Evolutionary conservation across 2,113 vertebrate species (phyloP).

Genomic region (Coryphaenoides rupestris): DNA sequence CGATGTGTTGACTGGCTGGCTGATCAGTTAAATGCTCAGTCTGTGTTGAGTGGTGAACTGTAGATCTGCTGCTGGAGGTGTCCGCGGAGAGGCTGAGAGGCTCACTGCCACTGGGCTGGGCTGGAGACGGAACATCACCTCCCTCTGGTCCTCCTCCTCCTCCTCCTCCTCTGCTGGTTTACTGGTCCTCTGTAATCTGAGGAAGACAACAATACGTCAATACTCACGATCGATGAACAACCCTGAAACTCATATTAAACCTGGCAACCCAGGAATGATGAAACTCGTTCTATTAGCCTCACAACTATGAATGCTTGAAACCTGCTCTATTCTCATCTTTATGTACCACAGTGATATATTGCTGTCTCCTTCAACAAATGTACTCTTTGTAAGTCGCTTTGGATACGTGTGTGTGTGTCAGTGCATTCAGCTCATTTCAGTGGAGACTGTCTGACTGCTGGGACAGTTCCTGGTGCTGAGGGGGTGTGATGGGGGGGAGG

Average conservation of each 20-base stretch:
- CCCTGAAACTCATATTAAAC: no score
- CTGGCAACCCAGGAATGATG: no score
- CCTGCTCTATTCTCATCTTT: no score
- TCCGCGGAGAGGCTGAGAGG: conserved; percentile 2
- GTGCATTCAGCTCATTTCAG: neutral
- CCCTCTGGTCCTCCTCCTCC: conserved; percentile 34
- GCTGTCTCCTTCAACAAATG: no score
- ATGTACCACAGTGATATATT: no score
- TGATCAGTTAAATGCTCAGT: no score
- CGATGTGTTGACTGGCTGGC: no score
- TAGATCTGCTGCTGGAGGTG: neutral
- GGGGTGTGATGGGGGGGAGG: conserved; percentile 12
- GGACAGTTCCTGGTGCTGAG: neutral
- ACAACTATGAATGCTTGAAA: no score
- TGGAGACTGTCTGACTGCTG: neutral
- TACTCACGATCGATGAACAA: neutral
- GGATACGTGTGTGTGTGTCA: neutral
- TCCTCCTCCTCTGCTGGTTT: conserved; percentile 19
- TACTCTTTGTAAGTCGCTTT: no score
- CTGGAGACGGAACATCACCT: conserved; percentile 24
- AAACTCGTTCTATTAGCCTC: no score
- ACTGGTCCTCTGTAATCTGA: conserved; percentile 33
- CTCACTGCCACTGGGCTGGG: conserved; percentile 2
- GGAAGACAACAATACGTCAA: conserved; percentile 3
- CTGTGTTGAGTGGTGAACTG: neutral